Base-by-base conservation (phyloP, 2,113 vertebrate genomes). In the Campylorhamphus procurvoides region DNA sequence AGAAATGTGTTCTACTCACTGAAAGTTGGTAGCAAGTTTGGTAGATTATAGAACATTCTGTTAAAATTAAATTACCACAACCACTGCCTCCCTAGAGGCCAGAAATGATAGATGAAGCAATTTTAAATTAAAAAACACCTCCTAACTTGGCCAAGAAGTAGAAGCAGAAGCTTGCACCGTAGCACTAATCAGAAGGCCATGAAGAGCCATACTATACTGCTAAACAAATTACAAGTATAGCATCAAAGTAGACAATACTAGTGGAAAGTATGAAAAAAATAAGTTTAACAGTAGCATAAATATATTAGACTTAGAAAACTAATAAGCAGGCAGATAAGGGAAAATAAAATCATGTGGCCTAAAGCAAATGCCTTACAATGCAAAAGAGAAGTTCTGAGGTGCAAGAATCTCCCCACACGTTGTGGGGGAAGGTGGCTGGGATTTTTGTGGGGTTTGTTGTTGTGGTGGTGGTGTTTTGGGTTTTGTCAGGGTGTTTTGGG, bases 361-460 rank as follows among this genome's bases (percentile, higher is more conserved):
- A 33, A 83, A 79, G 60, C 17, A 50, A 77, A 10, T 29, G 14
- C 16, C 25, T 69, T 60, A 39, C 16, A 52, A 60, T 0, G 1
- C 19, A 52, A 29, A 50, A 40, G 14, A 40, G 17, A 56, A 87
- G 18, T 46, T 69, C 49, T 74, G 55, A 78, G 19, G 10, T n/a
- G 10, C 49, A 90, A 77, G 12, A 72, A 58, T 67, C 13, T 66
- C 46, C 24, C 7, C 24, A 60, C 14, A 46, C 7, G 1, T 7
- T 37, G 10, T 14, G 22, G 12, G 1, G 0, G 9, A 50, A 7
- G 22, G 20, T 15, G 7, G 2, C 6, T 60, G 18, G 10, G 8
- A 2, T 27, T 76, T 40, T 33, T 33, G 4, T 13, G 17, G 17
- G 16, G 28, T 52, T 84, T 62, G 17, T 18, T 28, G 33, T 19